Evolutionary conservation across 1,140 invertebrate species (phyloP), one percentile per base, ranked within the genome.

Genomic region (Bactericera cockerelli): DNA sequence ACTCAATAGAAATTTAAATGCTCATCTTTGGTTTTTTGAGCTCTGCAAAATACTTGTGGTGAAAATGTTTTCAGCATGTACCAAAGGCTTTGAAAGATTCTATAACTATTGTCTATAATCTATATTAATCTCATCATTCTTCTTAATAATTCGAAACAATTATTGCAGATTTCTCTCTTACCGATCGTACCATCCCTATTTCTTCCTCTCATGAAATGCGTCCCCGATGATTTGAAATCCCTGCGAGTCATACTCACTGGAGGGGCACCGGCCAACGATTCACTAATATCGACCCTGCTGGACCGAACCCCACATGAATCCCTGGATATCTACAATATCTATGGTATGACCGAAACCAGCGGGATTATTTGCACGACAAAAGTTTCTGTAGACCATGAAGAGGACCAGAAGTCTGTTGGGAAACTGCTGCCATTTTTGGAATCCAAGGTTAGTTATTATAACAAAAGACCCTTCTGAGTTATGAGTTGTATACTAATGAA

Each of bases 291-390:
- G 4, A n/a, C n/a, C n/a, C 42, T 49, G 4, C 22, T 16, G n/a
- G 22, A 49, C 3, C 4, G 8, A 16, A 10, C 19, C n/a, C 42
- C n/a, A 8, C 4, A 22, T 49, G 22, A 49, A 4, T 16, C 42
- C n/a, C 22, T 49, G 42, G n/a, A 49, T 4, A 49, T 49, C 19
- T 49, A 49, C 22, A 49, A 49, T n/a, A 49, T 49, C 42, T 49
- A 49, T n/a, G 42, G 42, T 4, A 49, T 49, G 42, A 49, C 42
- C 6, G 42, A 49, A 49, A 16, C 22, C 4, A 49, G n/a, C 8
- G 42, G 42, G 22, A 49, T 49, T 8, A 49, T 49, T 49, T 49
- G 8, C n/a, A 10, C 8, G n/a, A 8, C 42, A n/a, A 49, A 49
- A 49, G 19, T 49, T 4, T 19, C 22, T n/a, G n/a, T n/a, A n/a